Evolutionary conservation across 1,140 invertebrate genomes (phyloP), one percentile per base, ranked within the genome.

Genomic region (Micrasema minimum): DNA sequence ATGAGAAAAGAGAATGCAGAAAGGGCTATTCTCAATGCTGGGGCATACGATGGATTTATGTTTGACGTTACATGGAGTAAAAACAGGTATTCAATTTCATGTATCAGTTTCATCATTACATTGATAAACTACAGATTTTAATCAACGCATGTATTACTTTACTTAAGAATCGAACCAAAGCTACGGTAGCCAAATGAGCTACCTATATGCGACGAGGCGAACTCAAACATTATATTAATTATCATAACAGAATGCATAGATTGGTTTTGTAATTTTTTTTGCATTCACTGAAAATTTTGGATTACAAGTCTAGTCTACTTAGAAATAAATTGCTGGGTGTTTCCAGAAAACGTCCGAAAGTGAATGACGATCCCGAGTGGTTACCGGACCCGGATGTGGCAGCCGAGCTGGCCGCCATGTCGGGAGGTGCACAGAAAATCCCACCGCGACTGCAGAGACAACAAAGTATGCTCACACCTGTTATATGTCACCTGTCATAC

Each of bases 41-140:
- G 86, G 2, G 81, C 85, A 12, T 90, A 83, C 77, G 85, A 87
- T 75, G 88, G 87, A 0, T 82, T 88, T 35, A 82, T 85, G 78
- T 91, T 91, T 80, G 81, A 86, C 66, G 81, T 90, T 9, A 81
- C 83, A 41, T 85, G 86, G 75, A 83, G 80, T 7, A 87, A 83
- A 67, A 69, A 80, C 59, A 66, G 79, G 59, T 64, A 45, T 12
- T 7, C 7, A 38, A 31, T 16, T 53, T 38, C n/a, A n/a, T n/a
- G n/a, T n/a, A n/a, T n/a, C n/a, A n/a, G n/a, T n/a, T n/a, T n/a
- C n/a, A n/a, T n/a, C n/a, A n/a, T n/a, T n/a, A n/a, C n/a, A n/a
- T n/a, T n/a, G n/a, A n/a, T n/a, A n/a, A n/a, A n/a, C n/a, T n/a
- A n/a, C n/a, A n/a, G n/a, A n/a, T n/a, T n/a, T n/a, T n/a, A n/a